A percentile compares a stretch with the other conserved stretches of the same genome.
These are phyloP conservation scores for Xenus cinereus DNA, from an alignment of 2,113 vertebrate genomes.

Conservation along the genomic window DNA sequence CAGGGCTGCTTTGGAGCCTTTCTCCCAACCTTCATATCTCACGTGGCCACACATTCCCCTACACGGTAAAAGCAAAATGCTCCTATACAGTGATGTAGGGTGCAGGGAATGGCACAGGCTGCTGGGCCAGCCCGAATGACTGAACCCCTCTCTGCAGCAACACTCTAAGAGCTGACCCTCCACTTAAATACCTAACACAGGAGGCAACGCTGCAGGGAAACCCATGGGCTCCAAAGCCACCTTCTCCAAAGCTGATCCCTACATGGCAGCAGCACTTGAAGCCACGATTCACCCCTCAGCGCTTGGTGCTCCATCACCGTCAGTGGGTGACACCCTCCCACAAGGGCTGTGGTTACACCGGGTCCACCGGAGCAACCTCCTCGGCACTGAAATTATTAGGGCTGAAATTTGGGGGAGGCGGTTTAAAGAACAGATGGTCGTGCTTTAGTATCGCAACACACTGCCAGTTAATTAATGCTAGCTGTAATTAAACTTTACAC, in stretches of 20 bases:
- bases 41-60: neutral
- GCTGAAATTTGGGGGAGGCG: constrained; percentile 52
- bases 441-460: constrained; percentile 72
- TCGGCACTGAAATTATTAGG: constrained; percentile 9
- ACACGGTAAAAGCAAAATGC: fast-evolving
- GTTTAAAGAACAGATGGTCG: constrained; percentile 78
- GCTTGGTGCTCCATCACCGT: neutral
- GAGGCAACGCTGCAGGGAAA: neutral
- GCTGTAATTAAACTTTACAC: constrained; percentile 87
- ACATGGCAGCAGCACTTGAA: fast-evolving
- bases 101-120: fast-evolving
- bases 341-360: neutral
- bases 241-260: neutral
- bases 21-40: fast-evolving
- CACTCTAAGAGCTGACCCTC: neutral
- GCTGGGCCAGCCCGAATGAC: neutral
- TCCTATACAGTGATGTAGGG: fast-evolving
- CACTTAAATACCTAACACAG: fast-evolving
- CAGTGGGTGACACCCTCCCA: neutral
- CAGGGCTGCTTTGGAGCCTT: neutral
- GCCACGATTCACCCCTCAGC: neutral
- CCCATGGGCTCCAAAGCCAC: neutral
- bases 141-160: neutral
- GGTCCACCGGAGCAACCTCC: neutral
- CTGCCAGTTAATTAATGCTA: constrained; percentile 86